Evolutionary conservation across 2,797 vertebrate species (phyloP).

Genomic region (Paramormyrops hopkinsi): DNA sequence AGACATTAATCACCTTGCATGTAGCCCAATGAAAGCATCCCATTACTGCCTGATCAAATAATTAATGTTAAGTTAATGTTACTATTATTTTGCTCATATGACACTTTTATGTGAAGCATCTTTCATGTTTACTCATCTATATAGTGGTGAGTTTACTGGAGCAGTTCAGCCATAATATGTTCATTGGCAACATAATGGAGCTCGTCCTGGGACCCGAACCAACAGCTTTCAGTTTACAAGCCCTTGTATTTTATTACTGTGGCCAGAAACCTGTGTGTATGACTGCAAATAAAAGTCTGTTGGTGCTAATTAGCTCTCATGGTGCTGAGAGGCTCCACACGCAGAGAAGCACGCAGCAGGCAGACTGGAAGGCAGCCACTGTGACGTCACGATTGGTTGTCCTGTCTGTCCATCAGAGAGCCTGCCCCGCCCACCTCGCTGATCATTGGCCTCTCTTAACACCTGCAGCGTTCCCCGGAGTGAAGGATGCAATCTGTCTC

Average conservation of each 20-base stretch:
- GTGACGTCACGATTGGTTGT: not conserved
- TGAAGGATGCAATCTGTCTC: slow-evolving; percentile 67
- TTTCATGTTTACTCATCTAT: not conserved
- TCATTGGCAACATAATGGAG: not conserved
- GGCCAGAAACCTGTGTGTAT: not conserved
- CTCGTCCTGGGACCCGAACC: not conserved
- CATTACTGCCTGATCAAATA: not conserved
- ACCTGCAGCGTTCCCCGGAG: slow-evolving; percentile 66
- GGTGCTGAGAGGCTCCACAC: not conserved
- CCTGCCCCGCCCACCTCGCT: not conserved
- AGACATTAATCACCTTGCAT: not conserved
- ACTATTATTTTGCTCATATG: not conserved
- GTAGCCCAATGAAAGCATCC: not conserved
- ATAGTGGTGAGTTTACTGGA: not conserved
- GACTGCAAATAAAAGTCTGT: not conserved
- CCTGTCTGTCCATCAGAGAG: not conserved
- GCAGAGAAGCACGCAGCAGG: not conserved
- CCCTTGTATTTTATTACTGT: not conserved
- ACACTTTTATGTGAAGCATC: not conserved
- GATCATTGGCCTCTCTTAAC: not conserved
- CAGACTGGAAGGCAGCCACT: not conserved
- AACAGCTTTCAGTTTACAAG: not conserved
- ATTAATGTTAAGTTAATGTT: not conserved
- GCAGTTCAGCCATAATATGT: not conserved
- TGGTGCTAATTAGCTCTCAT: not conserved